phyloP scores from a whole-genome alignment of 2,888 invertebrate genomes.

The Eupithecia dodoneata region DNA sequence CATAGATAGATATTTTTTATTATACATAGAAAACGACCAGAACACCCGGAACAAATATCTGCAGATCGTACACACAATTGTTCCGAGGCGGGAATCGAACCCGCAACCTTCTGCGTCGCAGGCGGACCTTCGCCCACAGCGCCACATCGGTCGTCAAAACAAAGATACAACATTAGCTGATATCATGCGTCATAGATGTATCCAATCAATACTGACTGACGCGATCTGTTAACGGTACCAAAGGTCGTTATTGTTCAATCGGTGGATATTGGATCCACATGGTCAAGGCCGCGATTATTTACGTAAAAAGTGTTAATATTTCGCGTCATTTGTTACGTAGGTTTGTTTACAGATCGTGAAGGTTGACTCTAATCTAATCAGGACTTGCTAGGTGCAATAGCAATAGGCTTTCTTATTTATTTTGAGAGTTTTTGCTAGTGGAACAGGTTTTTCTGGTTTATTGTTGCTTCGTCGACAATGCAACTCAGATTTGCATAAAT shows the following conservation, averaged over 20 bases:
- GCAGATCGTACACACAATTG: too few species aligned
- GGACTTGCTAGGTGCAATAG: not conserved
- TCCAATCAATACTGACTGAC: conserved; percentile 7
- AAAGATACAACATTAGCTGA: not conserved
- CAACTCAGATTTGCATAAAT: too few species aligned
- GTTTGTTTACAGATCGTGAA: conserved; percentile 33
- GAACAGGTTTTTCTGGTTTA: not conserved
- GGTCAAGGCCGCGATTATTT: conserved; percentile 27
- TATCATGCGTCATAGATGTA: not conserved
- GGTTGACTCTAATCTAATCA: conserved; percentile 1
- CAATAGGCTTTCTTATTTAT: not conserved
- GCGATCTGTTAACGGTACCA: conserved; percentile 5
- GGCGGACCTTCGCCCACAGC: too few species aligned
- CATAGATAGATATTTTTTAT: too few species aligned
- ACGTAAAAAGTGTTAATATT: conserved; percentile 28
- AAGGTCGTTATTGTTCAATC: conserved; percentile 18
- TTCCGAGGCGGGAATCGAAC: too few species aligned
- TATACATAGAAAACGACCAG: too few species aligned
- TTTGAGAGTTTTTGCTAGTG: not conserved
- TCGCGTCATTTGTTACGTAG: conserved; percentile 9
- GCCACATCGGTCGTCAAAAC: too few species aligned
- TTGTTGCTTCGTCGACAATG: too few species aligned
- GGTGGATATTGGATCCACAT: not conserved
- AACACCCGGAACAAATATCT: too few species aligned
- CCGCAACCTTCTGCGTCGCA: too few species aligned